These are phyloP conservation scores for Cavia porcellus DNA, from an alignment of 2,113 vertebrate genomes.

Conservation along the genomic window DNA sequence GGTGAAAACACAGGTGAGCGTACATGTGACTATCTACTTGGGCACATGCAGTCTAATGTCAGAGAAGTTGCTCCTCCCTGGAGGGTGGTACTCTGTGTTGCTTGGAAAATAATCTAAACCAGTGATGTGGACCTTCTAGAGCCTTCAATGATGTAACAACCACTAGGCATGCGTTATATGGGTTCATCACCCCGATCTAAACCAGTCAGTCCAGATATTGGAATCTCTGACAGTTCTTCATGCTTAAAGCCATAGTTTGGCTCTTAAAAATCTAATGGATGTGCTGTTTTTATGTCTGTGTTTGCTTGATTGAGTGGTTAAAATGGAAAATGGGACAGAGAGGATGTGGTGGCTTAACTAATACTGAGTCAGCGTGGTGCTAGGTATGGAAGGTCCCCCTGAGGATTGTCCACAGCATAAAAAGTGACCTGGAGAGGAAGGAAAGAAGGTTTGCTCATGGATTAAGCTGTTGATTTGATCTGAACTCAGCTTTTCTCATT, in stretches of 20 bases:
- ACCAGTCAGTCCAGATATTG: fast-evolving
- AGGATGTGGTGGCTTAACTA: neutral
- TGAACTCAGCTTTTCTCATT: neutral
- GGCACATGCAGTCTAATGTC: fast-evolving
- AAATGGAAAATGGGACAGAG: neutral
- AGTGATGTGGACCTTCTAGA: neutral
- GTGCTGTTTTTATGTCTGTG: neutral
- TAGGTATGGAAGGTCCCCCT: neutral
- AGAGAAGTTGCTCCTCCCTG: neutral
- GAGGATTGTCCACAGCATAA: neutral
- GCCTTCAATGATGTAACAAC: neutral
- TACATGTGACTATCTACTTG: fast-evolving
- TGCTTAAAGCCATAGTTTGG: fast-evolving
- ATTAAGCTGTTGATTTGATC: neutral
- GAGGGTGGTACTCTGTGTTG: neutral
- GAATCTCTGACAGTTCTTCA: no score
- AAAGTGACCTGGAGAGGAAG: neutral
- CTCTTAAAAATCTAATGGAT: neutral
- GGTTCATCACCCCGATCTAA: neutral
- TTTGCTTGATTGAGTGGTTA: fast-evolving
- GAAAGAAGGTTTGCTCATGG: no score
- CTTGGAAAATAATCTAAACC: neutral
- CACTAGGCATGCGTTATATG: fast-evolving
- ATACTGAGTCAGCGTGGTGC: neutral
- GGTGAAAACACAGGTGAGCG: fast-evolving